Percentiles rank a stretch among this genome's conserved stretches.
phyloP scores from a whole-genome alignment of 1,140 invertebrate genomes.

The Calliopsis andreniformis region DNA sequence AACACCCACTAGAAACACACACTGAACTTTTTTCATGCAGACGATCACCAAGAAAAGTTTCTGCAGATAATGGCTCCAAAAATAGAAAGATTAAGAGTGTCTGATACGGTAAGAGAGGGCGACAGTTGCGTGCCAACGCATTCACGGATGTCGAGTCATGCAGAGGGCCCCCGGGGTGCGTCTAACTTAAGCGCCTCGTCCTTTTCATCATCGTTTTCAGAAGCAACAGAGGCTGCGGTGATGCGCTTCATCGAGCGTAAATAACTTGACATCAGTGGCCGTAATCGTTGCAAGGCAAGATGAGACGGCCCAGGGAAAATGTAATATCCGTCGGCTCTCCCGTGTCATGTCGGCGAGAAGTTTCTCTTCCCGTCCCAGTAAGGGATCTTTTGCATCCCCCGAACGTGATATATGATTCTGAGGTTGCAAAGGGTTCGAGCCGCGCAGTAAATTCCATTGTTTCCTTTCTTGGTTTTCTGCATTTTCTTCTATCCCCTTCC shows the following conservation, averaged over 20 bases:
- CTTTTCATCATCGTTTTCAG: constrained; percentile 36
- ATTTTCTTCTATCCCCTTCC: neutral
- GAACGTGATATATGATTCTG: constrained; percentile 32
- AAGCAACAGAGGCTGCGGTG: constrained; percentile 2
- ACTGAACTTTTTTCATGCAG: too few species aligned
- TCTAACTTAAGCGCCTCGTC: constrained; percentile 1
- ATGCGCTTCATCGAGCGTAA: constrained; percentile 52
- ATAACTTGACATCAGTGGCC: constrained; percentile 55
- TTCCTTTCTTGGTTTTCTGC: neutral
- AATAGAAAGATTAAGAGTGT: neutral
- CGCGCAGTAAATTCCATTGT: neutral
- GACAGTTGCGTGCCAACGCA: neutral
- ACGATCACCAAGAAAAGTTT: too few species aligned
- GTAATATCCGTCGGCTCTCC: constrained; percentile 48
- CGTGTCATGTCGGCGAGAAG: neutral
- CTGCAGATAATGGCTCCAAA: too few species aligned
- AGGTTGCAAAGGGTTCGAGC: neutral
- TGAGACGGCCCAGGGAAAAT: constrained; percentile 55
- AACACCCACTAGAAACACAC: too few species aligned
- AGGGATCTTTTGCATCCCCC: constrained; percentile 9
- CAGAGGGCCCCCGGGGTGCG: neutral
- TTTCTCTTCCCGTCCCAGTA: neutral
- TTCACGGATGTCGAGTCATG: neutral
- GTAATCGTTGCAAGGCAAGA: constrained; percentile 56
- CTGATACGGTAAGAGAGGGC: neutral